phyloP scores from a whole-genome alignment of 2,888 invertebrate genomes.

The Drosophila mulleri region DNA sequence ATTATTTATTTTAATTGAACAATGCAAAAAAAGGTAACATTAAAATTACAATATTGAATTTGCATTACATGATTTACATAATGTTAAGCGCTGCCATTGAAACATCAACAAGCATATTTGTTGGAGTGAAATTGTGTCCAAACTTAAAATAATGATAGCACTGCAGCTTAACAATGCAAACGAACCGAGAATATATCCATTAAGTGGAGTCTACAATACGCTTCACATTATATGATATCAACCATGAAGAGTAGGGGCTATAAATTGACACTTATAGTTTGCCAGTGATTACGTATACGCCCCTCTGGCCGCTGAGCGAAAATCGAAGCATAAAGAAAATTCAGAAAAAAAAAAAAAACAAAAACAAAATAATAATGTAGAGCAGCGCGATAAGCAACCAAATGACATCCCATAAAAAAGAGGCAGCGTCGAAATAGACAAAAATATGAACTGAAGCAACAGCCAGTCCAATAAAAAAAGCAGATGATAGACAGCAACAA shows the following conservation, averaged over 20 bases:
- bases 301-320: background rate
- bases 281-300: constrained; percentile 24
- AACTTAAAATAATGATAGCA: background rate
- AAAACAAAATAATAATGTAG: constrained; percentile 5
- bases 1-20: constrained; percentile 12
- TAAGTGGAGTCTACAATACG: background rate
- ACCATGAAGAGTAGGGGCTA: background rate
- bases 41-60: background rate
- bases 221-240: background rate
- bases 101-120: background rate
- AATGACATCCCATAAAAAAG: constrained; percentile 33
- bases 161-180: background rate
- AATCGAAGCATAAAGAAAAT: constrained; percentile 17
- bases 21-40: background rate
- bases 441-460: constrained; percentile 48
- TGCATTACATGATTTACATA: background rate
- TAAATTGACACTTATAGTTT: constrained; percentile 11
- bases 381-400: constrained; percentile 29
- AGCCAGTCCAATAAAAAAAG: constrained; percentile 30
- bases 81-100: background rate
- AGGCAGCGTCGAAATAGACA: constrained; percentile 19
- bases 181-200: background rate
- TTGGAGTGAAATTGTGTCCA: background rate
- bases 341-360: constrained; percentile 11
- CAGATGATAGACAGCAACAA: constrained; percentile 34